Percentiles rank a stretch among this genome's conserved stretches.
Evolutionary conservation across 2,888 invertebrate genomes (phyloP).

Genomic region (Diachrysia chrysitis): DNA sequence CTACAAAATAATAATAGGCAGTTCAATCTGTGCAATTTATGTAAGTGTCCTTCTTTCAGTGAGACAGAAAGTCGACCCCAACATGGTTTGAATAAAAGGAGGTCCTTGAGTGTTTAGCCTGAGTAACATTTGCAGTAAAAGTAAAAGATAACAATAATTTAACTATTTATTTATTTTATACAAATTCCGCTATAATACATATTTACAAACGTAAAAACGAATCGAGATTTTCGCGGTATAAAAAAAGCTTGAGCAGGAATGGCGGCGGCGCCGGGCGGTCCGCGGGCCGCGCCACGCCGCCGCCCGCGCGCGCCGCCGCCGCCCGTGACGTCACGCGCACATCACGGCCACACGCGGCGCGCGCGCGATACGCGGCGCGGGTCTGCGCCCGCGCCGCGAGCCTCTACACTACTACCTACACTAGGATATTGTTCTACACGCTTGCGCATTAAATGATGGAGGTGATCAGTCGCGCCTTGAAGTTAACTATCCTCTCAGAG

Average conservation of each 20-base stretch:
- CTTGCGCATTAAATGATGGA: slow-evolving; percentile 93
- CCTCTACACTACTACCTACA: slow-evolving; percentile 66
- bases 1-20: too few species aligned
- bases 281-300: slow-evolving; percentile 57
- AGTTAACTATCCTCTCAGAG: slow-evolving; percentile 97
- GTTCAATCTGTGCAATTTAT: too few species aligned
- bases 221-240: slow-evolving; percentile 84
- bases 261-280: slow-evolving; percentile 69
- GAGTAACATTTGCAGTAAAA: slow-evolving; percentile 44
- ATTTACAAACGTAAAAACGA: slow-evolving; percentile 89
- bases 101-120: background rate
- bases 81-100: too few species aligned
- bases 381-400: slow-evolving; percentile 32
- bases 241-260: slow-evolving; percentile 84
- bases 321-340: slow-evolving; percentile 28
- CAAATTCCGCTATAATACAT: slow-evolving; percentile 89
- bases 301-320: slow-evolving; percentile 54
- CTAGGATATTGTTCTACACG: slow-evolving; percentile 76
- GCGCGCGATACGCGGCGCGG: slow-evolving; percentile 32
- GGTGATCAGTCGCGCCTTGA: slow-evolving; percentile 97
- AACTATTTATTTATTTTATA: slow-evolving; percentile 86
- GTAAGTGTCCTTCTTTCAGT: too few species aligned
- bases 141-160: slow-evolving; percentile 71
- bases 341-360: slow-evolving; percentile 29
- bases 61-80: too few species aligned